Base-by-base conservation (phyloP, 2,797 vertebrate species). In the Myotis findleyi region DNA sequence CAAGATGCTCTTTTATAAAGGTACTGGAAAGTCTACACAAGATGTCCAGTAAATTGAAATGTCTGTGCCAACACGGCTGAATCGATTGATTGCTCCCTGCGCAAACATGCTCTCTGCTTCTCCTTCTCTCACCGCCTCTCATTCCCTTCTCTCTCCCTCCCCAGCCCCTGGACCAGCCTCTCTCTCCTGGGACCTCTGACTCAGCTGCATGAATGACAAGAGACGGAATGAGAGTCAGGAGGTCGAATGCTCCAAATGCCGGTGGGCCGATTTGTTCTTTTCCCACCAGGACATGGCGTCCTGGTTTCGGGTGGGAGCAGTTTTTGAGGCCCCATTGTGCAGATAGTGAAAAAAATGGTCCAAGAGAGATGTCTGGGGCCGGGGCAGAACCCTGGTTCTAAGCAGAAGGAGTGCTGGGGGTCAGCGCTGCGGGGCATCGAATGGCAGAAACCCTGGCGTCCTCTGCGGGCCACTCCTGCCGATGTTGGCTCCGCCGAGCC, bases 201-300 rank as follows among this genome's bases (percentile, higher is more conserved):
- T 97, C 96, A 96, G 96, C 96, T 96, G 62, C 87, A 94, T 69
- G 94, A 96, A 97, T 96, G 96, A 93, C 87, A 93, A 75, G 93
- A 87, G 95, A 96, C 96, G 83, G 92, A 84, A 96, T 73, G 64
- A 93, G 75, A 87, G 93, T 89, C 89, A 59, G 55, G 69, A 95
- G 96, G 97, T 95, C 96, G 93, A 69, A 96, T n/a, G 92, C 55
- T 96, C 93, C 71, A 57, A 76, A 92, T 80, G 95, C 95, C 93
- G 41, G 2, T 73, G 36, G 73, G 87, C 91, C 55, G 41, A 79
- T 66, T 33, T 62, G n/a, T 33, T 81, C 77, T 79, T 95, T 97
- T 94, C 97, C 95, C 96, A 94, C 95, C 91, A 91, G 89, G 23
- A 33, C 76, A 20, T 5, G 76, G 91, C 25, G 0, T 89, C 96